phyloP scores from a whole-genome alignment of 1,140 invertebrate species.

The Euura saliciscinereae region DNA sequence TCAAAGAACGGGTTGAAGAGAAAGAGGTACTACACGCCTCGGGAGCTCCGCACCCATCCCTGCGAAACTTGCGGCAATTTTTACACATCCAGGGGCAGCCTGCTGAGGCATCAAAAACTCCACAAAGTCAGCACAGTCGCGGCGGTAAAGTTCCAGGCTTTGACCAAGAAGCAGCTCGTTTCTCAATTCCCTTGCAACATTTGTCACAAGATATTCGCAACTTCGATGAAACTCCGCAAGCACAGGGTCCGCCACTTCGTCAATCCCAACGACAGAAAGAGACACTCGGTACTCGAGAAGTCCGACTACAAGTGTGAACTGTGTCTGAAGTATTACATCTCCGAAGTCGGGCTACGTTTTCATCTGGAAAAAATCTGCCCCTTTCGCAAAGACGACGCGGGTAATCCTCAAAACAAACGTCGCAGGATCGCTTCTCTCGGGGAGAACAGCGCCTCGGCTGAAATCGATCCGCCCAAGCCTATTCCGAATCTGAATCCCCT shows the following conservation, averaged over 20 bases:
- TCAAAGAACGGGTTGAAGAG: conserved; percentile 14
- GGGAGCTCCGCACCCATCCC: conserved; percentile 50
- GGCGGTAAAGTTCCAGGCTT: conserved; percentile 33
- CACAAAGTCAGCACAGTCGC: conserved; percentile 40
- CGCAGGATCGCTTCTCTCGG: background rate
- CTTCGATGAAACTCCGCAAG: conserved; percentile 58
- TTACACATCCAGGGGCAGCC: conserved; percentile 55
- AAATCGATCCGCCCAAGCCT: conserved; percentile 14
- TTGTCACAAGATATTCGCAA: conserved; percentile 63
- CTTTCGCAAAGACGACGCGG: background rate
- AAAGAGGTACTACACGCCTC: background rate
- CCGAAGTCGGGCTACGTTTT: background rate
- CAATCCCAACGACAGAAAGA: conserved; percentile 23
- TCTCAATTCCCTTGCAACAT: conserved; percentile 57
- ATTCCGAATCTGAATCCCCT: too few relatives aligned
- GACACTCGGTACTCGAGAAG: conserved; percentile 12
- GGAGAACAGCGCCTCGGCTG: background rate
- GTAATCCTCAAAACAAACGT: conserved; percentile 6
- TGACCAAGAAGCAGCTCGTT: conserved; percentile 52
- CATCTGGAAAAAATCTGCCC: background rate
- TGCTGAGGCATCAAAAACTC: conserved; percentile 62
- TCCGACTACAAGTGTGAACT: background rate
- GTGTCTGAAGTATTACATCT: background rate
- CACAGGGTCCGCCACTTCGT: conserved; percentile 49
- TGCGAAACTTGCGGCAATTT: conserved; percentile 68